Conservation (phyloP, 1,140 invertebrate species). For the Asbolus verrucosus region DNA sequence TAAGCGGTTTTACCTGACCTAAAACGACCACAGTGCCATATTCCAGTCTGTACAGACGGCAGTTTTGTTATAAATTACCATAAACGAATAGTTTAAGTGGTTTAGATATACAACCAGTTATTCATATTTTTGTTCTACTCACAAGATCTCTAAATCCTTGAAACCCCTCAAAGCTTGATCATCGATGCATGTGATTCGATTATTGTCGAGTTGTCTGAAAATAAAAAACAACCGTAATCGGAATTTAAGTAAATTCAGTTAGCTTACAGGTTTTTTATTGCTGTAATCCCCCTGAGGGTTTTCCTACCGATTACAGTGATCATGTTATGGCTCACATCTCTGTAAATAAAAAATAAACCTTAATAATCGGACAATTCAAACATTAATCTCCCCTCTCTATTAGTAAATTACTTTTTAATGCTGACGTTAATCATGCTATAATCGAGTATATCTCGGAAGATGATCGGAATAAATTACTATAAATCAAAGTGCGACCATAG, state of each 20-base stretch:
- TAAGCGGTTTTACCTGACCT: constrained; percentile 36
- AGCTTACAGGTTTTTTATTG: constrained; percentile 62
- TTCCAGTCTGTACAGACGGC: neutral
- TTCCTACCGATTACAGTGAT: constrained; percentile 89
- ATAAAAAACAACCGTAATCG: constrained; percentile 44
- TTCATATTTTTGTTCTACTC: no score
- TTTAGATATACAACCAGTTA: no score
- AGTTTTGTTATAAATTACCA: constrained; percentile 14
- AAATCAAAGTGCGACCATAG: constrained; percentile 22
- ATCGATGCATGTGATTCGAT: constrained; percentile 92
- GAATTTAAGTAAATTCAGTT: constrained; percentile 26
- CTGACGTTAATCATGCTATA: constrained; percentile 23
- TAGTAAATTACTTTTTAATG: constrained; percentile 11
- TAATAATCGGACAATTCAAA: neutral
- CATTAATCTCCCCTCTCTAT: neutral
- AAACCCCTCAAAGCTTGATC: constrained; percentile 86
- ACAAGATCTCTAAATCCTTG: constrained; percentile 90
- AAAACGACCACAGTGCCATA: constrained; percentile 18
- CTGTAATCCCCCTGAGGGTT: constrained; percentile 85
- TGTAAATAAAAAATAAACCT: constrained; percentile 74
- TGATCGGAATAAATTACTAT: constrained; percentile 3
- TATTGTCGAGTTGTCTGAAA: constrained; percentile 91
- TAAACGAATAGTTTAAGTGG: constrained; percentile 14
- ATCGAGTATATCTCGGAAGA: constrained; percentile 10
- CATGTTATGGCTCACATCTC: constrained; percentile 94